Conservation (phyloP, 1,140 invertebrate genomes). For the Holotrichia oblita region DNA sequence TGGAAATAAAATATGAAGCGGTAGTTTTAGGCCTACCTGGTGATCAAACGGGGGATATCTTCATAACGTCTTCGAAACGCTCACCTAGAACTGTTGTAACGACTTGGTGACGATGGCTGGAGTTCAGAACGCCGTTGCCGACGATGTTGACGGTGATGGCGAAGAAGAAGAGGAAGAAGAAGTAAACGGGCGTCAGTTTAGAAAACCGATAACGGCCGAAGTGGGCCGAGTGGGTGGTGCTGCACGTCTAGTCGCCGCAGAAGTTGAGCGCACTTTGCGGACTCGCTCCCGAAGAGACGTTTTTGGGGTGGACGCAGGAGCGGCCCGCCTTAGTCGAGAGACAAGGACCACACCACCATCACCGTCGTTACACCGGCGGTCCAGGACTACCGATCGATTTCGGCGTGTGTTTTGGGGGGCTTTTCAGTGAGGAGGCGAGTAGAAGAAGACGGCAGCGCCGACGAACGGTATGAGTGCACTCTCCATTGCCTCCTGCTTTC, state of each 20-base stretch:
- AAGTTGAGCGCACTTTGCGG: constrained; percentile 55
- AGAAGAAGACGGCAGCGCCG: neutral
- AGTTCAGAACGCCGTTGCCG: constrained; percentile 17
- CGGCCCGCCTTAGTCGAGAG: constrained; percentile 49
- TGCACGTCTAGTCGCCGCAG: constrained; percentile 52
- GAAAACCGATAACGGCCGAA: constrained; percentile 30
- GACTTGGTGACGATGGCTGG: constrained; percentile 10
- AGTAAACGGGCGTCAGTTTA: constrained; percentile 22
- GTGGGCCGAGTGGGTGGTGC: constrained; percentile 33
- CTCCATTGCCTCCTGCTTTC: neutral
- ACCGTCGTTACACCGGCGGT: constrained; percentile 20
- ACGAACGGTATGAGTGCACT: constrained; percentile 21
- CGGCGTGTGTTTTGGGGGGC: constrained; percentile 21
- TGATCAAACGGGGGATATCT: constrained; percentile 16
- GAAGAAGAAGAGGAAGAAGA: constrained; percentile 1
- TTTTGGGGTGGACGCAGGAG: constrained; percentile 53
- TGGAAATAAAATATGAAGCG: constrained; percentile 22
- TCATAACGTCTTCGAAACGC: constrained; percentile 18
- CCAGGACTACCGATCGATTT: constrained; percentile 34
- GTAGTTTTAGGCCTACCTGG: constrained; percentile 15
- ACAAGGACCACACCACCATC: constrained; percentile 48
- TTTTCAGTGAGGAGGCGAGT: constrained; percentile 24
- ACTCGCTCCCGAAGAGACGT: constrained; percentile 46
- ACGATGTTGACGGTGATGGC: constrained; percentile 1
- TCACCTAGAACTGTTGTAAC: constrained; percentile 31